Evolutionary conservation across 2,888 invertebrate genomes (phyloP).

Genomic region (Cheilosia vernalis): DNA sequence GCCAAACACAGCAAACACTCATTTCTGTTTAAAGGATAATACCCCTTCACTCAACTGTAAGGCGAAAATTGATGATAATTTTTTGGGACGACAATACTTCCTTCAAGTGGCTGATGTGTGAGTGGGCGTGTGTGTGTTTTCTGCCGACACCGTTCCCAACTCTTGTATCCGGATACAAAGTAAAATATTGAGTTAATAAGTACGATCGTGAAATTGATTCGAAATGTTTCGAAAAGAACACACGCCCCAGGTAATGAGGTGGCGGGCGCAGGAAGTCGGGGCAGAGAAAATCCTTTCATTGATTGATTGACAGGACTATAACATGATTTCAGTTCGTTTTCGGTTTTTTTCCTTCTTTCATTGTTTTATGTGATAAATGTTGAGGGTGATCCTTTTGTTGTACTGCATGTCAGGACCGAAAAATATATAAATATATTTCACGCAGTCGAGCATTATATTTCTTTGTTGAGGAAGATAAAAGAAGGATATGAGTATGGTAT

Average conservation of each 20-base stretch:
- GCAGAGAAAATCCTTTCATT: conserved; percentile 47
- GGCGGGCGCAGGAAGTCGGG: background rate
- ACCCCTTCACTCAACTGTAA: conserved; percentile 41
- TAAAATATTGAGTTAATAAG: conserved; percentile 70
- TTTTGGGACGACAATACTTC: conserved; percentile 44
- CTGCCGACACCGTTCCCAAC: no score
- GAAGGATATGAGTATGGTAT: conserved; percentile 18
- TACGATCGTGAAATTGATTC: conserved; percentile 62
- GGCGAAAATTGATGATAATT: conserved; percentile 64
- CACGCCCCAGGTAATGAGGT: conserved; percentile 49
- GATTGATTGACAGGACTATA: conserved; percentile 71
- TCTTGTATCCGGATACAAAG: conserved; percentile 10
- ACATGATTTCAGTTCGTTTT: conserved; percentile 17
- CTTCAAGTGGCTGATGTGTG: background rate
- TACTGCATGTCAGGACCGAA: conserved; percentile 3
- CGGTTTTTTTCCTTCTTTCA: conserved; percentile 2
- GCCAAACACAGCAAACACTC: conserved; percentile 56
- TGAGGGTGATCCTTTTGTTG: conserved; percentile 22
- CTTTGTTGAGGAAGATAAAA: conserved; percentile 6
- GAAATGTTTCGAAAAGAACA: conserved; percentile 40
- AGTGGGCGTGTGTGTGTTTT: no score
- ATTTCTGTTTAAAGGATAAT: conserved; percentile 62
- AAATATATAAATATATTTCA: conserved; percentile 51
- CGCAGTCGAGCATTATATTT: conserved; percentile 47
- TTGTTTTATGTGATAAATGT: conserved; percentile 31